Conservation (phyloP, 2,888 invertebrate species). For the Zaprionus lineosus region DNA sequence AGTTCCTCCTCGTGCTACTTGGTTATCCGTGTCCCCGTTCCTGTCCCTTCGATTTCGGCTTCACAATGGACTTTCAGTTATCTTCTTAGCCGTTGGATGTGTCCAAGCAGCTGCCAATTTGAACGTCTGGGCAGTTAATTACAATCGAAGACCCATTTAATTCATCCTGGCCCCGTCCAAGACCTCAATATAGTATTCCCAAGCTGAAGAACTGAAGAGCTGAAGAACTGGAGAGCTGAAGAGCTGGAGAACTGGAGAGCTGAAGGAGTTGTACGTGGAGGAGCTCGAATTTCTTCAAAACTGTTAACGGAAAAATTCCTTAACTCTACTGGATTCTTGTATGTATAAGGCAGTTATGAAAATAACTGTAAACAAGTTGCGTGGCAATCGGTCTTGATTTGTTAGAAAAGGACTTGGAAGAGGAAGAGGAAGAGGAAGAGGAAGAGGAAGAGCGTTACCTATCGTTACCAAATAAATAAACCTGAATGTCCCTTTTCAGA, state of each 20-base stretch:
- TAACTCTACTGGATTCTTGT: conserved; percentile 38
- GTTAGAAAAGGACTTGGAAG: conserved; percentile 8
- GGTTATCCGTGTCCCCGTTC: conserved; percentile 4
- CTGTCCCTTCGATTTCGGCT: conserved; percentile 12
- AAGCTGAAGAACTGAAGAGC: too few species aligned
- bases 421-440: not conserved
- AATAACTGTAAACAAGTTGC: conserved; percentile 62
- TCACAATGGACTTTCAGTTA: conserved; percentile 48
- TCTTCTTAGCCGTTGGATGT: not conserved
- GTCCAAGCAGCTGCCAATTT: conserved; percentile 68
- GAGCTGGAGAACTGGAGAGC: too few species aligned
- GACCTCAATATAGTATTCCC: not conserved
- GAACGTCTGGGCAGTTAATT: conserved; percentile 45
- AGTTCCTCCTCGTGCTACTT: not conserved
- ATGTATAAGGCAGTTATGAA: conserved; percentile 35
- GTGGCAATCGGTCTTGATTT: conserved; percentile 49
- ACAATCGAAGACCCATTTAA: conserved; percentile 55
- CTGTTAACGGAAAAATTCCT: conserved; percentile 44
- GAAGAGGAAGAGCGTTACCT: conserved; percentile 25
- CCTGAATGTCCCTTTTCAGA: conserved; percentile 69
- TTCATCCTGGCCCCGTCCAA: conserved; percentile 6
- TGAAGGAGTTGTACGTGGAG: too few species aligned
- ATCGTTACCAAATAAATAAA: conserved; percentile 75
- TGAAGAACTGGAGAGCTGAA: too few species aligned
- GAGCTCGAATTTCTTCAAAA: conserved; percentile 1